phyloP scores from a whole-genome alignment of 2,113 vertebrate species.

The Pao palembangensis region DNA sequence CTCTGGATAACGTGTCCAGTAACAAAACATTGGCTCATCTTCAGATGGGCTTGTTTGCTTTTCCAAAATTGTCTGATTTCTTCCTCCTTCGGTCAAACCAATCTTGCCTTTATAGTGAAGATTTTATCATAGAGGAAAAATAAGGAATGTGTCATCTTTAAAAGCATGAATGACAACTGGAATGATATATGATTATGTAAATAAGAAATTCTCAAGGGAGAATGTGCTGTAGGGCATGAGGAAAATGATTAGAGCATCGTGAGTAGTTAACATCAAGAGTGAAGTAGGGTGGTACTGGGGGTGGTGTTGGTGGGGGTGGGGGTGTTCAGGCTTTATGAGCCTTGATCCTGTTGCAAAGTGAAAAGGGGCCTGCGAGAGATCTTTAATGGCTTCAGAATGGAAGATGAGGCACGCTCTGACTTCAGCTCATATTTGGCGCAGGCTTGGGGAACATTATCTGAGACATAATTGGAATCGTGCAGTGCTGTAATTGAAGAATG shows the following conservation, averaged over 20 bases:
- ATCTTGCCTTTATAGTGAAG: neutral
- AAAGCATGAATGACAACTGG: conserved; percentile 38
- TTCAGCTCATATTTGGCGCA: conserved; percentile 28
- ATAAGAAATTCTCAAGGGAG: conserved; percentile 49
- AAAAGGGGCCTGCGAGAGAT: conserved; percentile 46
- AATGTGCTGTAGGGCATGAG: conserved; percentile 38
- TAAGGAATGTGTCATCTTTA: conserved; percentile 25
- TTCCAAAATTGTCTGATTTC: neutral
- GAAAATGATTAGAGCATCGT: conserved; percentile 56
- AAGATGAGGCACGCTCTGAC: conserved; percentile 40
- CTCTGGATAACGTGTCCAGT: too few relatives aligned
- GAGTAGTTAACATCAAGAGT: conserved; percentile 56
- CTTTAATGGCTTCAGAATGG: conserved; percentile 39
- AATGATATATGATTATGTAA: conserved; percentile 63
- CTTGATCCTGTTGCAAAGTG: conserved; percentile 33
- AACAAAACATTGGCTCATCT: too few relatives aligned
- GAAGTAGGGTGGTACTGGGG: conserved; percentile 31
- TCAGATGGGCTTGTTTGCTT: too few relatives aligned
- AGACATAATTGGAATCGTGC: conserved; percentile 48
- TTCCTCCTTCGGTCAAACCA: neutral
- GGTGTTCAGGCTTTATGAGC: conserved; percentile 49
- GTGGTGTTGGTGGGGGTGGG: conserved; percentile 33
- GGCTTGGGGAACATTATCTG: conserved; percentile 30
- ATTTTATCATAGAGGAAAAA: conserved; percentile 10
- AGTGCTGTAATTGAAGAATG: conserved; percentile 45